These are phyloP conservation scores for Osedax fenrisi DNA, from an alignment of 2,888 invertebrate genomes.

Conservation along the genomic window DNA sequence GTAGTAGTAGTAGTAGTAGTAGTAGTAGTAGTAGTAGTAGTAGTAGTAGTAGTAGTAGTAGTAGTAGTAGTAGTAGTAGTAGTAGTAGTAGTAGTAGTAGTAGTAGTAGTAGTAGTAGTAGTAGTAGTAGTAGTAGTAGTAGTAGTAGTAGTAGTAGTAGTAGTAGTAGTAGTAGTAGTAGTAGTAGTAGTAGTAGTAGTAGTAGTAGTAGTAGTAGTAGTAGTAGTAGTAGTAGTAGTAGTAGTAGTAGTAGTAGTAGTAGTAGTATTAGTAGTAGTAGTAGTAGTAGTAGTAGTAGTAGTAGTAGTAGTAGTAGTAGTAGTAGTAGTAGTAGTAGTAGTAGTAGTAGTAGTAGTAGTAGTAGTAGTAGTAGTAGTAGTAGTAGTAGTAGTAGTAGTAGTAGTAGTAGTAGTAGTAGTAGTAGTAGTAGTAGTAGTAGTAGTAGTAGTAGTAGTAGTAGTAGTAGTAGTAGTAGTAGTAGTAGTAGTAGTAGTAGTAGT, in stretches of 20 bases:
- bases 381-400: slow-evolving; percentile 16
- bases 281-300: too few species aligned
- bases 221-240: too few species aligned
- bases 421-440: slow-evolving; percentile 23
- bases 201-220: not conserved
- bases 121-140: slow-evolving; percentile 31
- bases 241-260: too few species aligned
- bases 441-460: not conserved
- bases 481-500: not conserved
- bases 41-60: slow-evolving; percentile 7
- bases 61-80: slow-evolving; percentile 1
- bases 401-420: slow-evolving; percentile 17
- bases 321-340: too few species aligned
- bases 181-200: slow-evolving; percentile 1
- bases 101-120: slow-evolving; percentile 27
- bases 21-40: not conserved
- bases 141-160: slow-evolving; percentile 18
- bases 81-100: slow-evolving; percentile 18
- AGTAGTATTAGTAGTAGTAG: too few species aligned
- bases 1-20: slow-evolving; percentile 35
- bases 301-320: too few species aligned
- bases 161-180: slow-evolving; percentile 17
- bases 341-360: not conserved
- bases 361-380: not conserved
- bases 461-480: not conserved